Evolutionary conservation across 2,113 vertebrate species (phyloP), one percentile per base, ranked within the genome.

Genomic region (Thalassoma bifasciatum): DNA sequence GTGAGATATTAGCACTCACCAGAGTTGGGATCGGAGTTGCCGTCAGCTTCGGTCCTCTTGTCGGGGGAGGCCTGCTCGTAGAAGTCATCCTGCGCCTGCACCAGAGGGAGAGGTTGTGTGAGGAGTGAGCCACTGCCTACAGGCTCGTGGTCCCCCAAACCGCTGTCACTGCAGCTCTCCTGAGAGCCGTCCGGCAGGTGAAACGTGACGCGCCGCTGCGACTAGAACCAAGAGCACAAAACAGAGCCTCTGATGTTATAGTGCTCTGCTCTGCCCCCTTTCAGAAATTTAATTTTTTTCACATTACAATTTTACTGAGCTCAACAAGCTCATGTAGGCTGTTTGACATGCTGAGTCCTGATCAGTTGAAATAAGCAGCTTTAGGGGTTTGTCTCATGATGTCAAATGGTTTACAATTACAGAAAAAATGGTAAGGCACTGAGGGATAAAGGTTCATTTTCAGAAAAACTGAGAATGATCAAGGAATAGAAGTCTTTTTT

Each of bases 121-220:
- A 99, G 96, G 95, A 98, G 95, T 85, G 94, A 95, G 93, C 96
- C 98, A 95, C 96, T 95, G 93, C 96, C 95, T 93, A 97, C 95
- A 46, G 98, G 97, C 94, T 99, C 98, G 83, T 98, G 98, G 93
- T 99, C 98, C 80, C 98, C 98, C 89, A 99, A 93, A 93, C 97
- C 97, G 94, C 97, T 99, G 95, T 99, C 98, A 96, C 97, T 98
- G 97, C 98, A 99, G 96, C 98, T 99, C 96, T 99, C 97, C 94
- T 99, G 98, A 90, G 98, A 99, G 93, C 98, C 98, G 60, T 99
- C 98, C 0, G 98, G 98, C 91, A 99, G 97, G 95, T 99, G 97
- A 95, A 99, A 99, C 74, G 98, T 99, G 95, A 99, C 98, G 70
- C 97, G 98, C 62, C 97, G 96, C 94, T 99, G 98, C 87, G 98